Conservation (phyloP, 1,140 invertebrate species). For the Melipona quadrifasciata region DNA sequence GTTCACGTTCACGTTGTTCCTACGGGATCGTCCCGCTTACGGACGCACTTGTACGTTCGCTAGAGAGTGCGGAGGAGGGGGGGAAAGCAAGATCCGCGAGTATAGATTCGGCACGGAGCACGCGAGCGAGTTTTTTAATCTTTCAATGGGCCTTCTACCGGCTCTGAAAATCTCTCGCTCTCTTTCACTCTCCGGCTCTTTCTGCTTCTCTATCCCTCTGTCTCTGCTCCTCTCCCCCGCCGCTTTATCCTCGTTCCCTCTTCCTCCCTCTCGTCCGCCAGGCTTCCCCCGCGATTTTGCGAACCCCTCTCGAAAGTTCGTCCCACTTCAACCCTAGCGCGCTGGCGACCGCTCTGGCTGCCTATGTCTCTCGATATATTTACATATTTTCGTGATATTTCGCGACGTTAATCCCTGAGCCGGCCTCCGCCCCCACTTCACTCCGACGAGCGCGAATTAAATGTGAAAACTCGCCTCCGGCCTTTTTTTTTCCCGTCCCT, state of each 20-base stretch:
- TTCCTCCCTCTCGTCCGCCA: background rate
- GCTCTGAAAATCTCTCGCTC: slow-evolving; percentile 52
- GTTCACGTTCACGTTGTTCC: slow-evolving; percentile 6
- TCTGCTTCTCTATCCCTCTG: background rate
- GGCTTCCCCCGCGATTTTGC: slow-evolving; percentile 42
- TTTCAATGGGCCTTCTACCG: slow-evolving; percentile 66
- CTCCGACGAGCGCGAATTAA: slow-evolving; percentile 69
- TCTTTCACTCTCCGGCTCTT: slow-evolving; percentile 6
- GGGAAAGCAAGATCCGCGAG: slow-evolving; percentile 39
- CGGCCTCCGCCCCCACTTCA: slow-evolving; percentile 46
- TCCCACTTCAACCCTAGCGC: slow-evolving; percentile 61
- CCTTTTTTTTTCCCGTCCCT: slow-evolving; percentile 39
- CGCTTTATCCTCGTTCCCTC: background rate
- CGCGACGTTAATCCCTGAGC: slow-evolving; percentile 73
- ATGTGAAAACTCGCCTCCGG: slow-evolving; percentile 70
- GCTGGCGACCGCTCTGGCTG: slow-evolving; percentile 57
- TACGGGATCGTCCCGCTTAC: slow-evolving; percentile 56
- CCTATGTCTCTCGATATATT: slow-evolving; percentile 73
- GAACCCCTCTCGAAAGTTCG: slow-evolving; percentile 64
- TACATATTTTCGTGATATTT: slow-evolving; percentile 76
- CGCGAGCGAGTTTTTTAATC: slow-evolving; percentile 70
- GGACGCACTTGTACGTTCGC: slow-evolving; percentile 44
- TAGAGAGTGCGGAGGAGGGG: background rate
- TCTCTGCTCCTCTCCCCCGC: background rate
- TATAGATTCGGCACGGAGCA: slow-evolving; percentile 67